Conservation (phyloP, 1,140 invertebrate genomes). For the Diorhabda sublineata region DNA sequence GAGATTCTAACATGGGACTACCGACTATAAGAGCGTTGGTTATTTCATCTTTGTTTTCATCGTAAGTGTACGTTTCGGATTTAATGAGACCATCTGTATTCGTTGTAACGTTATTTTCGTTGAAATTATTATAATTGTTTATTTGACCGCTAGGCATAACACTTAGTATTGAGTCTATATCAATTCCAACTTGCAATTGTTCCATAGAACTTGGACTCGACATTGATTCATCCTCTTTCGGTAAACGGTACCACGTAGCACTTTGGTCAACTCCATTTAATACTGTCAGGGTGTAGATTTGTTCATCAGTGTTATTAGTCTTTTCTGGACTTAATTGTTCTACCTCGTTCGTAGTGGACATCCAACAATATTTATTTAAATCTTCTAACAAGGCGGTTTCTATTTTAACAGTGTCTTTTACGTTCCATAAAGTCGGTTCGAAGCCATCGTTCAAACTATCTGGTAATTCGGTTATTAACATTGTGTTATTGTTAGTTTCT, state of each 20-base stretch:
- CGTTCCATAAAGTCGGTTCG: slow-evolving; percentile 68
- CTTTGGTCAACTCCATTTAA: slow-evolving; percentile 55
- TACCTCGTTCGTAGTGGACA: slow-evolving; percentile 53
- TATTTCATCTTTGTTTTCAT: slow-evolving; percentile 62
- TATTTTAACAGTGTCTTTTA: slow-evolving; percentile 63
- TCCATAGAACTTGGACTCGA: slow-evolving; percentile 56
- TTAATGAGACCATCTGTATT: slow-evolving; percentile 53
- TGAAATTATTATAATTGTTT: slow-evolving; percentile 54
- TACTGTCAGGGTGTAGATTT: slow-evolving; percentile 64
- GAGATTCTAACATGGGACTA: slow-evolving; percentile 52
- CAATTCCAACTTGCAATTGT: slow-evolving; percentile 54
- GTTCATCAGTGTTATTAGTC: slow-evolving; percentile 54
- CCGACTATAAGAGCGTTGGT: slow-evolving; percentile 47
- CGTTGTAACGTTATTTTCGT: slow-evolving; percentile 38
- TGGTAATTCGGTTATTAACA: slow-evolving; percentile 42
- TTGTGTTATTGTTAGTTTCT: slow-evolving; percentile 65
- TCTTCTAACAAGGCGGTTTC: slow-evolving; percentile 72
- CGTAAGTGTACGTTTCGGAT: slow-evolving; percentile 61
- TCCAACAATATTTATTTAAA: slow-evolving; percentile 77
- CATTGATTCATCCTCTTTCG: slow-evolving; percentile 54
- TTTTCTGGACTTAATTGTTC: slow-evolving; percentile 52
- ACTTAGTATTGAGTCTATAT: slow-evolving; percentile 62
- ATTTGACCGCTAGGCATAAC: slow-evolving; percentile 52
- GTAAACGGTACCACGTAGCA: slow-evolving; percentile 52
- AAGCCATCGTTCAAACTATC: slow-evolving; percentile 51